Conservation (phyloP, 2,113 vertebrate genomes). For the Cariama cristata region DNA sequence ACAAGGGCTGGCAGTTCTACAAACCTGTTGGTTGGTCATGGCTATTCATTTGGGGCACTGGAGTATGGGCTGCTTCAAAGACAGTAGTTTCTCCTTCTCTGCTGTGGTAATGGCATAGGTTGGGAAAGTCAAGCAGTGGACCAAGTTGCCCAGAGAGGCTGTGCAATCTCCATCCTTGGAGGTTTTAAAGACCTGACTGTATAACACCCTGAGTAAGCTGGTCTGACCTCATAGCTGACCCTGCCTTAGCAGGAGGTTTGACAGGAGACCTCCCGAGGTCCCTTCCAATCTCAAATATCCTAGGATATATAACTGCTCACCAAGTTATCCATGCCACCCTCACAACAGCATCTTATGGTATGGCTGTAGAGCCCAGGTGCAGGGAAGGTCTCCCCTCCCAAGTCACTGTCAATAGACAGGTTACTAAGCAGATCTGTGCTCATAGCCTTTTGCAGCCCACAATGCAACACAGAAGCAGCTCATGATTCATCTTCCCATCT, state of each 20-base stretch:
- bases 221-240: not conserved
- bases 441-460: not conserved
- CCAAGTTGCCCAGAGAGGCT: not conserved
- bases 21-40: not conserved
- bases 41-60: not conserved
- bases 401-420: not conserved
- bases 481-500: not conserved
- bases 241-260: not conserved
- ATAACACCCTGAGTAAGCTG: not conserved
- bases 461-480: not conserved
- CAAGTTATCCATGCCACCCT: not conserved
- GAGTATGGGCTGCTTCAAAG: not conserved
- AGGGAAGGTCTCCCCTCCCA: not conserved
- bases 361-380: not conserved
- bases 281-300: not conserved
- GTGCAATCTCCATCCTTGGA: not conserved
- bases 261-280: not conserved
- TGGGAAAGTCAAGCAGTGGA: not conserved
- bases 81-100: not conserved
- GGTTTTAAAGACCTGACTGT: not conserved
- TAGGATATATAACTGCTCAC: not conserved
- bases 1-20: not conserved
- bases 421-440: not conserved
- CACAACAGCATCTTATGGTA: not conserved
- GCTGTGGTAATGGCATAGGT: not conserved